These are phyloP conservation scores for Cygnus olor DNA, from an alignment of 2,797 vertebrate genomes.

Conservation along the genomic window DNA sequence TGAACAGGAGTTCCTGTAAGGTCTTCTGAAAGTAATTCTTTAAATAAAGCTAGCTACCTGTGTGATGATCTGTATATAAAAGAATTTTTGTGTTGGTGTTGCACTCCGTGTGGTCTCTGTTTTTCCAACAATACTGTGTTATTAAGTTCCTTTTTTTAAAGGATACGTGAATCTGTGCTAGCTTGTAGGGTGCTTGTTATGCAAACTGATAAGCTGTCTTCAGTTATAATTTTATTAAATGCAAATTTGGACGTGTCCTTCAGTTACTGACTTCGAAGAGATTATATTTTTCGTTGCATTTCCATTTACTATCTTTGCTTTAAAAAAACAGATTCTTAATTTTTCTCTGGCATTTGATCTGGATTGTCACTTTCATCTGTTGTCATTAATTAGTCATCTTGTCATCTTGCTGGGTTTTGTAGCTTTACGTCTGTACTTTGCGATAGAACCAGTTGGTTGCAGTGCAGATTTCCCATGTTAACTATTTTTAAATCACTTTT, in stretches of 20 bases:
- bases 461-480: slow-evolving; percentile 42
- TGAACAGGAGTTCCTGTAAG: background rate
- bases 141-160: background rate
- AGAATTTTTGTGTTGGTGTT: background rate
- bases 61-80: background rate
- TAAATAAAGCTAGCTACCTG: background rate
- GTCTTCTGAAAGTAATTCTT: background rate
- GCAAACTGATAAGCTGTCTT: background rate
- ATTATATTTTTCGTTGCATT: slow-evolving; percentile 17
- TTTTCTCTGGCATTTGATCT: slow-evolving; percentile 37
- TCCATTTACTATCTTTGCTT: slow-evolving; percentile 46
- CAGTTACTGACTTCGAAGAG: slow-evolving; percentile 40
- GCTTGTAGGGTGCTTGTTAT: background rate
- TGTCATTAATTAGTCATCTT: slow-evolving; percentile 58
- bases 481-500: slow-evolving; percentile 32
- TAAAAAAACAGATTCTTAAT: slow-evolving; percentile 42
- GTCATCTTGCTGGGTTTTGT: slow-evolving; percentile 38
- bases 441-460: slow-evolving; percentile 52
- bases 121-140: background rate
- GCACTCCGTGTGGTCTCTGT: background rate
- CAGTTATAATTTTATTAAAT: slow-evolving; percentile 34
- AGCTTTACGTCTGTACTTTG: slow-evolving; percentile 32
- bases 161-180: background rate
- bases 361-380: slow-evolving; percentile 20
- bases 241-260: slow-evolving; percentile 6